Evolutionary conservation across 53 echinoderm and acorn worm species (phyloP), one percentile per base, ranked within the genome.

Genomic region (Holothuria scabra): DNA sequence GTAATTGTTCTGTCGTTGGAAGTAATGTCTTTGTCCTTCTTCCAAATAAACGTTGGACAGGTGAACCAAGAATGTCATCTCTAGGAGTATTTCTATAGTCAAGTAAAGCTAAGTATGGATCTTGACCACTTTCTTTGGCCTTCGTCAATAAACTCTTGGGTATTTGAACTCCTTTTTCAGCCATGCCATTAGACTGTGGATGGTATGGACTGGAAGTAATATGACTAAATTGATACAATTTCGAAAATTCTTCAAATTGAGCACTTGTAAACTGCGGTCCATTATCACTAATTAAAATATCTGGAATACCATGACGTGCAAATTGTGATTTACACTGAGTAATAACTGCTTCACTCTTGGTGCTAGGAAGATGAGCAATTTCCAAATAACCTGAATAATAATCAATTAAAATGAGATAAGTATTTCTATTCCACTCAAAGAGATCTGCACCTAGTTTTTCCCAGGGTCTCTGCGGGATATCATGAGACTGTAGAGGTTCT

Each of bases 131-230:
- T 0, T 79, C 64, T 34, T 64, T 44, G 2, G 81, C 64, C 37
- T 87, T 88, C 26, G 58, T 79, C 16, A 72, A 34, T 57, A 86
- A 78, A 5, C 67, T 71, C 55, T 90, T 90, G 11, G 65, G 66
- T 14, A 79, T 80, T 65, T 91, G 83, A 8, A 85, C 88, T 46
- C 88, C 81, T 31, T 82, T 78, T 52, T 88, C 82, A 38, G 88
- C 71, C 52, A 66, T 87, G 2, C 85, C 85, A 48, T 88, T 88
- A 14, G 85, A 64, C 48, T 81, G 81, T 24, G 85, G n/a, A n/a
- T n/a, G n/a, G n/a, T n/a, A n/a, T n/a, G n/a, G n/a, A n/a, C n/a
- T n/a, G n/a, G n/a, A n/a, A 57, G 46, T 59, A 2, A 35, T 48
- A 48, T 79, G 86, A 28, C 35, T 46, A 31, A 63, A 79, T 8